A percentile compares a stretch with the other conserved stretches of the same genome.
These are phyloP conservation scores for Hassar affinis DNA, from an alignment of 2,113 vertebrate genomes.

Conservation along the genomic window DNA sequence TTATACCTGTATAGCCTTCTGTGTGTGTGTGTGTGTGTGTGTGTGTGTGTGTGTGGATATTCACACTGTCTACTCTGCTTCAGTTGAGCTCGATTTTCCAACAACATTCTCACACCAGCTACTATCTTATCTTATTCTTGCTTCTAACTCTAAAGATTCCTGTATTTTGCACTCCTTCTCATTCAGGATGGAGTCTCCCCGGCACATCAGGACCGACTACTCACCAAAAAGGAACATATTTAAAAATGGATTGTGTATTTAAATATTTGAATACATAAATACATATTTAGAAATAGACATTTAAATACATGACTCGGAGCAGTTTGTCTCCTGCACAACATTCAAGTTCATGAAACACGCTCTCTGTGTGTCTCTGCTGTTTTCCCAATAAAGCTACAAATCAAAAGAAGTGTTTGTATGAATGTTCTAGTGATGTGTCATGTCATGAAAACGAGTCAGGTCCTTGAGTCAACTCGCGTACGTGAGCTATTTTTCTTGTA, in stretches of 20 bases:
- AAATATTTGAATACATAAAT: too few relatives aligned
- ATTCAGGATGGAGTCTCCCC: conserved; percentile 22
- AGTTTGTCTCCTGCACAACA: background rate
- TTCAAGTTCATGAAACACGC: background rate
- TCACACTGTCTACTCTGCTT: background rate
- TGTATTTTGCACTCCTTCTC: background rate
- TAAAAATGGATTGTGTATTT: conserved; percentile 15
- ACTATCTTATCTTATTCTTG: conserved; percentile 6
- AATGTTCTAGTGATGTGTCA: background rate
- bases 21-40: conserved; percentile 26
- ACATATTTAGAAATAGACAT: too few relatives aligned
- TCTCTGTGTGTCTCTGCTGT: conserved; percentile 23
- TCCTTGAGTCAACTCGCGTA: background rate
- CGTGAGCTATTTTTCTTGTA: background rate
- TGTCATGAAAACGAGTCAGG: background rate
- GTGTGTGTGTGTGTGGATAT: conserved; percentile 16
- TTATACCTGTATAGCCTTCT: conserved; percentile 30
- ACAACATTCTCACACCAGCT: conserved; percentile 9
- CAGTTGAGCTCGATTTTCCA: background rate
- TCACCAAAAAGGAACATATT: conserved; percentile 29
- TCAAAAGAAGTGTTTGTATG: conserved; percentile 13
- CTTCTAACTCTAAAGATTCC: background rate
- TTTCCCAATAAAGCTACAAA: conserved; percentile 46
- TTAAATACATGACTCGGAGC: conserved; percentile 20
- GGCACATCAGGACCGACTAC: conserved; percentile 25